Evolutionary conservation across 2,888 invertebrate genomes (phyloP), one percentile per base, ranked within the genome.

Genomic region (Platycheirus rosarum): DNA sequence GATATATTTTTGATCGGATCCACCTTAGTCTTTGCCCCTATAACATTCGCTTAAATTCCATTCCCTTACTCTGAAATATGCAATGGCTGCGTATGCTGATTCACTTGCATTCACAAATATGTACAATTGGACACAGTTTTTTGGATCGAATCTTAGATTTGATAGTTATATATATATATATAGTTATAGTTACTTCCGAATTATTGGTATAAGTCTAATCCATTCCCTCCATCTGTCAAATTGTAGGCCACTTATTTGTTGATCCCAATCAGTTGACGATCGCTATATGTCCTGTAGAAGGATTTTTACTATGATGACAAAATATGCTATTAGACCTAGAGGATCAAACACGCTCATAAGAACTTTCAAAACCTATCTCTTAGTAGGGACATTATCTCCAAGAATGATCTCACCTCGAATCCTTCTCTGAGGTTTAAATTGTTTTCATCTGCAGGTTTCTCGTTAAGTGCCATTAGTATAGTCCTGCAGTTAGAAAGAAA

Each of bases 261-360:
- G 4, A 11, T 35, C 35, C 35, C 35, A 35, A 11, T 35, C 8
- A 2, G 11, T 35, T 8, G 35, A 8, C 2, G 35, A 7, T 5
- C 35, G 8, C 35, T 9, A 35, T 4, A 35, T 35, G 35, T 35
- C 35, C 11, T 35, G 35, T 8, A 35, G 35, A 8, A 35, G 35
- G 8, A 35, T 35, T 11, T 55, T 37, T n/a, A 82, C 74, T 14
- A 76, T 40, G 1, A 86, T 49, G 1, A 84, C 84, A 11, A 85
- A 85, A 0, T 86, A 9, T 7, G 11, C 11, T 35, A 49, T 49
- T 49, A 49, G n/a, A n/a, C 49, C 49, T 3, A 26, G 29, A 3
- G 49, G 60, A 26, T 62, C 60, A 9, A 62, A 62, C 14, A 62
- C 44, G 16, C 44, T 32, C 60, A 62, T 44, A n/a, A 46, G 44